Base-by-base conservation (phyloP, 53 echinoderm and acorn worm species). In the Luidia sarsii region DNA sequence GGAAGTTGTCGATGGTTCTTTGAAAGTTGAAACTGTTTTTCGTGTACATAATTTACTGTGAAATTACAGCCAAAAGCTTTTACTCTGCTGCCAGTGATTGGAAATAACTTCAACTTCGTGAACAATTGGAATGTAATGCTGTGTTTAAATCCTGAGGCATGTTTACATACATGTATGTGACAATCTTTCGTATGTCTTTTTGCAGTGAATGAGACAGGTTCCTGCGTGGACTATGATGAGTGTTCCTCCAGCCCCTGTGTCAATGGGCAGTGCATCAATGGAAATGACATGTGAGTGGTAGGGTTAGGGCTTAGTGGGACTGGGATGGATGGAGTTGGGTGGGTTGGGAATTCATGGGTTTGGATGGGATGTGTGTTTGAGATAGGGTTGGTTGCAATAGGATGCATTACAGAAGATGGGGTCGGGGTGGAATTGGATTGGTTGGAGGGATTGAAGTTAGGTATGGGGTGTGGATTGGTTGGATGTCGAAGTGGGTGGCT, bases 231-330 rank as follows among this genome's bases (percentile, higher is more conserved):
- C 30, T 31, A 36, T 25, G 56, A 82, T 57, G 82, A 82, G 21
- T 82, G 82, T 36, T 68, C 45, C 18, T 5, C 2, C 30, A 34
- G 15, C 30, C 82, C 69, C 15, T 82, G 82, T 50, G 7, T 37
- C 15, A 82, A 68, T 82, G 82, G 82, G 68, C 4, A 29, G 11
- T 82, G 82, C 33, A n/a, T 35, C 16, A 82, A 82, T 41, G 28
- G 38, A 31, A 68, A 82, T n/a, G 57, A 82, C 32, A 55, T 29
- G 66, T 82, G 57, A 80, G 77, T 77, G 13, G 13, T 31, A 9
- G 56, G 56, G 10, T 7, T 56, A 54, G 1, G n/a, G n/a, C 9
- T 23, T 51, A 51, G 16, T 51, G 7, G 51, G 51, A 3, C 3
- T 51, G 51, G 18, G 18, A 3, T 51, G 51, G 51, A 20, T 51